Percentiles rank a stretch among this genome's conserved stretches.
phyloP scores from a whole-genome alignment of 2,797 vertebrate species.

The Sebastes nivosus region DNA sequence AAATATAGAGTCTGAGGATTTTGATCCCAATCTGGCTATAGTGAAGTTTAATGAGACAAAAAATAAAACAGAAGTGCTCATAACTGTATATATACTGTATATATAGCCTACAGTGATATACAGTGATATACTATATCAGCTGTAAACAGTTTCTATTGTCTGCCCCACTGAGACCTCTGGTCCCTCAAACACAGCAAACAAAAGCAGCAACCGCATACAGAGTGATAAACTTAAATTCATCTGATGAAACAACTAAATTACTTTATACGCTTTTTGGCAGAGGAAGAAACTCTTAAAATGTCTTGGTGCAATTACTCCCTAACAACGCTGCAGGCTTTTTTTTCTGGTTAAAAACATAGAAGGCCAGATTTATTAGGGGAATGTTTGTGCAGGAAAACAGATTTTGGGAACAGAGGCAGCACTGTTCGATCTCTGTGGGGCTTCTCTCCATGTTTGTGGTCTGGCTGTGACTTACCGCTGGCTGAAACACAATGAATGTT shows the following conservation, averaged over 20 bases:
- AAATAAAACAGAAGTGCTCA: too few relatives aligned
- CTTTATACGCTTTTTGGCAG: slow-evolving; percentile 28
- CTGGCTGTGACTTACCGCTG: slow-evolving; percentile 45
- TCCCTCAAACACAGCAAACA: not conserved
- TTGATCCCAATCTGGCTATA: not conserved
- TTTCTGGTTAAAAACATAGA: slow-evolving; percentile 33
- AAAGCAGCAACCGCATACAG: slow-evolving; percentile 6
- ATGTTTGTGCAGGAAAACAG: slow-evolving; percentile 43
- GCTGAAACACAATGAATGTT: slow-evolving; percentile 44
- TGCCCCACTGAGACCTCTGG: not conserved
- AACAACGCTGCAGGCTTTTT: slow-evolving; percentile 30
- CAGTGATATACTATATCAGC: not conserved
- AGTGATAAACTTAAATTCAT: slow-evolving; percentile 18
- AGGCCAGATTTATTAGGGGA: slow-evolving; percentile 44
- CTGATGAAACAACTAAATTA: slow-evolving; percentile 26
- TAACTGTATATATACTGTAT: too few relatives aligned
- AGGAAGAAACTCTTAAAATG: slow-evolving; percentile 34
- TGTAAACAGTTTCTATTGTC: not conserved
- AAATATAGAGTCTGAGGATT: not conserved
- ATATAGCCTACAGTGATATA: too few relatives aligned
- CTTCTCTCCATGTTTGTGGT: slow-evolving; percentile 30
- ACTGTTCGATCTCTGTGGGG: slow-evolving; percentile 47
- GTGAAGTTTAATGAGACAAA: not conserved
- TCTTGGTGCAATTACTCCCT: slow-evolving; percentile 44
- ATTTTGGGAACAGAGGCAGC: slow-evolving; percentile 44